phyloP scores from a whole-genome alignment of 1,140 invertebrate genomes.

The Portunus trituberculatus region DNA sequence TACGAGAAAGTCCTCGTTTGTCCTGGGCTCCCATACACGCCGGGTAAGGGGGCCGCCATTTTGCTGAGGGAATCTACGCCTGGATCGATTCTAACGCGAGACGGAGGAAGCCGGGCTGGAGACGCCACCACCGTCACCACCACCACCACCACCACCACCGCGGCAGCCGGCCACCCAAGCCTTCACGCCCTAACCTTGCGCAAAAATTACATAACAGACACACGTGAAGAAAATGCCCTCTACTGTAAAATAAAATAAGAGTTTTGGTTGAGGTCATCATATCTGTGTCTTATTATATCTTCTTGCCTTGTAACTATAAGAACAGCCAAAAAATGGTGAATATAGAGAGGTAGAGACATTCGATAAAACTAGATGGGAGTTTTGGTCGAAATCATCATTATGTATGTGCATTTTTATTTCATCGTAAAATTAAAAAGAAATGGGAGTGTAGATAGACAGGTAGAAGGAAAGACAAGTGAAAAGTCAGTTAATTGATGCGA shows the following conservation, averaged over 20 bases:
- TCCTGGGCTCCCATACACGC: not conserved
- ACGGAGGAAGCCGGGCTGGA: not conserved
- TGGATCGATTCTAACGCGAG: conserved; percentile 11
- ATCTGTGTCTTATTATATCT: not conserved
- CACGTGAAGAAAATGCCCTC: not conserved
- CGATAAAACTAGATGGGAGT: no score
- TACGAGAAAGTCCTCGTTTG: not conserved
- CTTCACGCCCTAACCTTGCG: not conserved
- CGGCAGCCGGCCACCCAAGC: not conserved
- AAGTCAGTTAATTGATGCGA: no score
- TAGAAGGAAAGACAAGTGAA: no score
- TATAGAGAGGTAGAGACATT: no score
- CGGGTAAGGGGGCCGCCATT: not conserved
- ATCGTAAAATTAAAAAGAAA: no score
- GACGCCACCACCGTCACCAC: not conserved
- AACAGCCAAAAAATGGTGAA: not conserved
- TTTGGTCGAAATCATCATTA: no score
- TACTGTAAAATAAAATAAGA: not conserved
- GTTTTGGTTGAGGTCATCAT: not conserved
- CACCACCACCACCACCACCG: not conserved
- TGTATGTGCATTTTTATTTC: no score
- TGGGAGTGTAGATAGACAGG: no score
- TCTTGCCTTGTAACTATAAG: not conserved
- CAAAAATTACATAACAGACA: not conserved
- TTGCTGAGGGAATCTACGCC: conserved; percentile 18